Base-by-base conservation (phyloP, 2,888 invertebrate species). In the Tiliacea citrago region DNA sequence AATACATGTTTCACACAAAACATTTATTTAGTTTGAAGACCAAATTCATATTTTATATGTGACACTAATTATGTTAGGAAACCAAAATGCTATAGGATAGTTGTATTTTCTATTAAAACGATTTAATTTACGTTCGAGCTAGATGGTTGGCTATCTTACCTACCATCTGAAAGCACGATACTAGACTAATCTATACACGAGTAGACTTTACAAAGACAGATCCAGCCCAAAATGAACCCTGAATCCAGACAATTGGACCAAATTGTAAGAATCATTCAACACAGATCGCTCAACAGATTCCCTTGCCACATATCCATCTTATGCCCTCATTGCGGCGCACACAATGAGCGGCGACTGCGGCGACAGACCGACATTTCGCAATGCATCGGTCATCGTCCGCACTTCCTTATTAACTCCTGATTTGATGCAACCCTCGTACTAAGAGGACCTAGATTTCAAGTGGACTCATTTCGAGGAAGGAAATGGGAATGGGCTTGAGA, bases 341-440 rank as follows among this genome's bases (percentile, higher is more conserved):
- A 42, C 65, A 39, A 29, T 39, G 16, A 21, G 39, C 12, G 60
- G 47, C 45, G 47, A 6, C 39, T 29, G 7, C 58, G 73, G 51
- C 29, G 75, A 10, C 75, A n/a, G 67, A 45, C 55, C 75, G 73
- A 82, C 83, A 85, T 93, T 93, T 92, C 92, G 93, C 93, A 94
- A 92, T 90, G 91, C 92, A 90, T 74, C 83, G 94, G 93, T 94
- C 93, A 92, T 86, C 86, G 93, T 57, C 81, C 93, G 87, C 88
- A 88, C 88, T 93, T 95, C 95, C 95, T 95, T 91, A 94, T 95
- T 95, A 95, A 86, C 79, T 68, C 45, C 67, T 65, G 75, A 79
- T 74, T 81, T 79, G 73, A 58, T 84, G 87, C 87, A 87, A 83
- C 82, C 75, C 78, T 81, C 77, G 65, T 66, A 51, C 29, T 57